A percentile compares a stretch with the other conserved stretches of the same genome.
These are phyloP conservation scores for Zaprionus lachaisei DNA, from an alignment of 1,140 invertebrate species.

Conservation along the genomic window DNA sequence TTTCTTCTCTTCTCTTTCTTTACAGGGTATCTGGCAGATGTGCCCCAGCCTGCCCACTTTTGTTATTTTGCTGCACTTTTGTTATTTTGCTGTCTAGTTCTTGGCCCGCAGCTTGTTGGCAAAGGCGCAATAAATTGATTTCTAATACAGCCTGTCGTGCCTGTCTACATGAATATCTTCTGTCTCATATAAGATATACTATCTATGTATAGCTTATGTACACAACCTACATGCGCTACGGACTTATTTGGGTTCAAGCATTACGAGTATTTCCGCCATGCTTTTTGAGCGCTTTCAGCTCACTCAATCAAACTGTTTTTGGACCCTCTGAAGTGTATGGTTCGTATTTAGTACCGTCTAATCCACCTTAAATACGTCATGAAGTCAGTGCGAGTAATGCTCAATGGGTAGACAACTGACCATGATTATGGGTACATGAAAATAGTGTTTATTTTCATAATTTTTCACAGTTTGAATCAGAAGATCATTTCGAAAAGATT, in stretches of 20 bases:
- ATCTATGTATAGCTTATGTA: background rate
- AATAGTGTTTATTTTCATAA: no score
- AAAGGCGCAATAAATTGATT: constrained; percentile 78
- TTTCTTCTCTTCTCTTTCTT: background rate
- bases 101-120: constrained; percentile 51
- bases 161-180: constrained; percentile 50
- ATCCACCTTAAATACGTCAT: background rate
- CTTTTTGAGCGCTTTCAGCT: constrained; percentile 7
- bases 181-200: constrained; percentile 21
- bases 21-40: constrained; percentile 9
- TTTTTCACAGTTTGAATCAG: no score
- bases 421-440: no score
- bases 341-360: background rate
- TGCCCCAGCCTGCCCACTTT: background rate
- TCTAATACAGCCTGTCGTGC: constrained; percentile 64
- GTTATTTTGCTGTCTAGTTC: constrained; percentile 26
- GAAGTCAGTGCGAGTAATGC: background rate
- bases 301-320: constrained; percentile 19
- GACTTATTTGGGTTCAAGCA: constrained; percentile 49
- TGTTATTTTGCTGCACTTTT: constrained; percentile 27
- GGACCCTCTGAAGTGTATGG: background rate
- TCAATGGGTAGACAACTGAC: no score
- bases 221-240: constrained; percentile 12
- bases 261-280: constrained; percentile 57
- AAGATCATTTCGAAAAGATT: no score